phyloP scores from a whole-genome alignment of 2,113 vertebrate genomes.

The Thalassoma bifasciatum region DNA sequence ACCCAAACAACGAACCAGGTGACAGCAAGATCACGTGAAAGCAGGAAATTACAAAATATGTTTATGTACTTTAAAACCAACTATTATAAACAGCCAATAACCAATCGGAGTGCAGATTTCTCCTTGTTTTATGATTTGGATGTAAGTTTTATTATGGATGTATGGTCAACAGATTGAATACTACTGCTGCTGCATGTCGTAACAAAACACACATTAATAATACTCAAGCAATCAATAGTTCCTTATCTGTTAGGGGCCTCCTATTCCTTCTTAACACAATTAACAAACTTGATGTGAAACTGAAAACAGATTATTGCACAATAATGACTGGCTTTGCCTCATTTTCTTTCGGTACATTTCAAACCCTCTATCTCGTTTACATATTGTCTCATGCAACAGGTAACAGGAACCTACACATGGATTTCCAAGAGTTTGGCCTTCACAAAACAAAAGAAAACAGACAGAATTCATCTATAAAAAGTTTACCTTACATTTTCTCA shows the following conservation, averaged over 20 bases:
- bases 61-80: background rate
- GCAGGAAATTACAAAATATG: conserved; percentile 30
- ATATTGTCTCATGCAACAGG: no score
- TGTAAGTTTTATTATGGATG: background rate
- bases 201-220: conserved; percentile 3
- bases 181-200: no score
- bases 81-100: no score
- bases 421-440: no score
- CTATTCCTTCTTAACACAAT: no score
- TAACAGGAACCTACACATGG: no score
- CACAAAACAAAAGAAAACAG: no score
- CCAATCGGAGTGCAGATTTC: no score
- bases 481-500: no score
- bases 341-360: background rate
- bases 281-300: no score
- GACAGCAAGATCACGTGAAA: background rate
- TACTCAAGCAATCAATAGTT: background rate
- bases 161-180: background rate
- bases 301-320: background rate
- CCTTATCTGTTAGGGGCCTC: background rate
- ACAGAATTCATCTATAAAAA: no score
- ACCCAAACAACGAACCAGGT: conserved; percentile 8
- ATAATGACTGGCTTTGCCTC: background rate
- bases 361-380: background rate
- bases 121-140: no score